phyloP scores from a whole-genome alignment of 2,888 invertebrate genomes.

The Melanchra persicariae region DNA sequence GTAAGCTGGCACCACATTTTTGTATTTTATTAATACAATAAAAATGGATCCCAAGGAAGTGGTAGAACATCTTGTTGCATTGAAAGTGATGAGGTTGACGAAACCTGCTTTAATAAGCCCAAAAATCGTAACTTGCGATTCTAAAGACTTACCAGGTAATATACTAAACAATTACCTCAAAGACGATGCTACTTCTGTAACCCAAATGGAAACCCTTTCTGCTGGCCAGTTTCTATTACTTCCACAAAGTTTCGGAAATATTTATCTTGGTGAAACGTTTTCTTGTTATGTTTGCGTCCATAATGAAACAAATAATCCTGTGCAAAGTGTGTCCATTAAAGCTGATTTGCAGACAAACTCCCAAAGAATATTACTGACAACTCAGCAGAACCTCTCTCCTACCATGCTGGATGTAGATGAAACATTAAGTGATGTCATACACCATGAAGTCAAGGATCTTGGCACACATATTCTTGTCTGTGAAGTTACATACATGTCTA shows the following conservation, averaged over 20 bases:
- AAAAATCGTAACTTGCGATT: constrained; percentile 95
- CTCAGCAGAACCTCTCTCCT: constrained; percentile 92
- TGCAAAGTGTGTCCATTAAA: constrained; percentile 96
- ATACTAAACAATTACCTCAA: constrained; percentile 94
- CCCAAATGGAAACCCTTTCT: constrained; percentile 95
- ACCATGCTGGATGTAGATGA: constrained; percentile 93
- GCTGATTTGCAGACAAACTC: constrained; percentile 98
- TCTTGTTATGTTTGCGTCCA: constrained; percentile 99
- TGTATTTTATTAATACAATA: constrained; percentile 5
- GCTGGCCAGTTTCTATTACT: constrained; percentile 97
- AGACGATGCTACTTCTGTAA: constrained; percentile 96
- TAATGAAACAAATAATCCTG: constrained; percentile 97
- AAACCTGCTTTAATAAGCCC: constrained; percentile 97
- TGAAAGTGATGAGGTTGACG: constrained; percentile 98
- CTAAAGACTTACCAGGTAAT: constrained; percentile 95
- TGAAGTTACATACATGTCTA: constrained; percentile 97
- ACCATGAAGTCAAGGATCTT: constrained; percentile 99
- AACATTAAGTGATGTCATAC: constrained; percentile 98
- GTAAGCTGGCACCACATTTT: neutral
- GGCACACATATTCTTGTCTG: constrained; percentile 99
- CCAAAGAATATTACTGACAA: constrained; percentile 95
- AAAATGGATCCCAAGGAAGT: constrained; percentile 91
- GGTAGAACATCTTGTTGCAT: constrained; percentile 91
- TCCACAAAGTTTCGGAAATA: constrained; percentile 99
- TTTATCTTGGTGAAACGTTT: constrained; percentile 99